Evolutionary conservation across 2,888 invertebrate genomes (phyloP), one percentile per base, ranked within the genome.

Genomic region (Malacosoma neustria): DNA sequence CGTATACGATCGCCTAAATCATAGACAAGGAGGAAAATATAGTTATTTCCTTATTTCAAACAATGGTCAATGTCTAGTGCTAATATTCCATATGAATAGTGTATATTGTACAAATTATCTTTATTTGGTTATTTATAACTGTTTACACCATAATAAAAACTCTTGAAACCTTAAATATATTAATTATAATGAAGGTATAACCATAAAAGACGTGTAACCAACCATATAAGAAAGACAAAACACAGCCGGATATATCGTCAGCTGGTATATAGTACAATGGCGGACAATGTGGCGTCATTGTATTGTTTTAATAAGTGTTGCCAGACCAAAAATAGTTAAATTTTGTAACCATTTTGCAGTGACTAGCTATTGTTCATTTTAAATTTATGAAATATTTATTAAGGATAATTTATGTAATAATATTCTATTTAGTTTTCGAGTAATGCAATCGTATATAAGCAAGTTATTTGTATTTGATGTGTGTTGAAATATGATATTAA

Each of bases 221-320:
- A 36, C 53, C 57, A 45, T 58, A 51, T 43, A 49, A 32, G 52
- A 37, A 49, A 52, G 37, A 56, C 57, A 54, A 56, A 55, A 54
- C 42, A 49, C 41, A 51, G 44, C 55, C 60, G 63, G 64, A 71
- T 55, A 63, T 68, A n/a, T 64, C 64, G 72, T 72, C 73, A 70
- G 61, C 60, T 65, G 67, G 40, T 40, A 42, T 39, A 51, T 43
- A 48, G 52, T 49, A 72, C 70, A 70, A 71, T 71, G 55, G 55
- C 37, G 43, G 48, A 49, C 49, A 60, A 55, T 59, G 70, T 58
- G 70, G 69, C 54, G 52, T 33, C 38, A 37, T 40, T 7, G 5
- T 22, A 22, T 22, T 22, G 22, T 22, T 9, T 22, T 22, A 22
- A 22, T 22, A 9, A 22, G 22, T 22, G 22, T 22, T 22, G 36